These are phyloP conservation scores for Globicephala melas DNA, from an alignment of 2,113 vertebrate species.

Conservation along the genomic window DNA sequence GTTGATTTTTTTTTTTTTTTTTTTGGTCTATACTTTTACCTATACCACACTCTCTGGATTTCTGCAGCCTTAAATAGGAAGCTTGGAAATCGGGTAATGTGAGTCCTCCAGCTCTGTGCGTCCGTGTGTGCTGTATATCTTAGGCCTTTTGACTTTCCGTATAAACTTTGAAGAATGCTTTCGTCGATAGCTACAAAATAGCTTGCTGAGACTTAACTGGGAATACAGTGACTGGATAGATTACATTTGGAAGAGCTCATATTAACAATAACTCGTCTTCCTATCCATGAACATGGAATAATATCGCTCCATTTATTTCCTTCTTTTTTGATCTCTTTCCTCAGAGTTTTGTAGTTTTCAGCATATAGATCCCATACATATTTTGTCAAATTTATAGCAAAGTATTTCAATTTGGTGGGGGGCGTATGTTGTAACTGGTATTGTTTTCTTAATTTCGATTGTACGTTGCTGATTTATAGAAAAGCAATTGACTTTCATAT, in stretches of 20 bases:
- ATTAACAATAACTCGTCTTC: not conserved
- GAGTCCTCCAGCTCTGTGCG: fast-evolving
- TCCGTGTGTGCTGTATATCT: fast-evolving
- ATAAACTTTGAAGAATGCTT: not conserved
- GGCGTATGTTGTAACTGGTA: not conserved
- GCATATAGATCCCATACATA: not conserved
- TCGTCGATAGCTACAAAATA: fast-evolving
- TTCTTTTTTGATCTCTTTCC: not conserved
- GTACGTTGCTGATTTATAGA: not conserved
- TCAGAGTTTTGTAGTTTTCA: not conserved
- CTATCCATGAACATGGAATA: not conserved
- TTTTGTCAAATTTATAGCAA: not conserved
- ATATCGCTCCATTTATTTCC: not conserved
- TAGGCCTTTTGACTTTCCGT: not conserved
- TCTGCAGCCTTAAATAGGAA: too few species aligned
- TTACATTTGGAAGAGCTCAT: not conserved
- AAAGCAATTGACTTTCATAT: not conserved
- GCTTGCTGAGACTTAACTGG: fast-evolving
- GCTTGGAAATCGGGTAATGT: fast-evolving
- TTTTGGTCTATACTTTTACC: not conserved
- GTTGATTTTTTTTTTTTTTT: fast-evolving
- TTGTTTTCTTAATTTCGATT: not conserved
- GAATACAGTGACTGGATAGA: fast-evolving
- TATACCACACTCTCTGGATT: not conserved
- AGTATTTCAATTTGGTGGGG: not conserved